Conservation (phyloP, 2,888 invertebrate species). For the Hypomecis punctinalis region DNA sequence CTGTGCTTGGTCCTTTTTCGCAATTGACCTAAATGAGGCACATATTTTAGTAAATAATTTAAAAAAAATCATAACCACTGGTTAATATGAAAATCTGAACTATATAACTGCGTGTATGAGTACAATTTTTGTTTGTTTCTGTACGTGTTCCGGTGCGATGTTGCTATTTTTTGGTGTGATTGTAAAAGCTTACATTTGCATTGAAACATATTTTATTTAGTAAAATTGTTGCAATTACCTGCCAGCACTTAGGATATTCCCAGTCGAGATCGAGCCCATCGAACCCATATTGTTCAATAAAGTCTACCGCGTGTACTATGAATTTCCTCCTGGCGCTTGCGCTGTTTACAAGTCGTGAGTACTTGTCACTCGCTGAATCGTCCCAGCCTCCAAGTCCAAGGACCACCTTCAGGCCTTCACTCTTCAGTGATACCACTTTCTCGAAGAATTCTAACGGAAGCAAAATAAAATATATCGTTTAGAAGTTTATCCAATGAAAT, state of each 20-base stretch:
- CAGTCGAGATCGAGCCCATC: conserved; percentile 97
- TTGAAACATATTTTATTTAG: too few relatives aligned
- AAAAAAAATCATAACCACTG: too few relatives aligned
- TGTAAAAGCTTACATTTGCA: too few relatives aligned
- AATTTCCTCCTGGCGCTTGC: conserved; percentile 89
- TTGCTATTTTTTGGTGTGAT: too few relatives aligned
- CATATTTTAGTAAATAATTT: not conserved
- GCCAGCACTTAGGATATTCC: conserved; percentile 98
- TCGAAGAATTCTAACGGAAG: conserved; percentile 90
- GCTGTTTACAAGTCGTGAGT: conserved; percentile 92
- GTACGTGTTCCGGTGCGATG: too few relatives aligned
- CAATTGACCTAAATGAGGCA: conserved; percentile 87
- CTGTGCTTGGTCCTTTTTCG: conserved; percentile 91
- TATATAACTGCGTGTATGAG: too few relatives aligned
- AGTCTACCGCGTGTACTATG: conserved; percentile 89
- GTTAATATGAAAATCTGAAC: too few relatives aligned
- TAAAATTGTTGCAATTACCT: conserved; percentile 73
- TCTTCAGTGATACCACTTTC: conserved; percentile 90
- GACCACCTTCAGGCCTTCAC: conserved; percentile 91
- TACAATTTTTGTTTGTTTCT: too few relatives aligned
- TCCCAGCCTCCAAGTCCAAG: conserved; percentile 98
- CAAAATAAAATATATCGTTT: too few relatives aligned
- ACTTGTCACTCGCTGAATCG: conserved; percentile 96
- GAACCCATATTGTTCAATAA: conserved; percentile 92
- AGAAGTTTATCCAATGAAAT: conserved; percentile 32